Evolutionary conservation across 2,797 vertebrate species (phyloP), one percentile per base, ranked within the genome.

Genomic region (Craterocephalus amniculus): DNA sequence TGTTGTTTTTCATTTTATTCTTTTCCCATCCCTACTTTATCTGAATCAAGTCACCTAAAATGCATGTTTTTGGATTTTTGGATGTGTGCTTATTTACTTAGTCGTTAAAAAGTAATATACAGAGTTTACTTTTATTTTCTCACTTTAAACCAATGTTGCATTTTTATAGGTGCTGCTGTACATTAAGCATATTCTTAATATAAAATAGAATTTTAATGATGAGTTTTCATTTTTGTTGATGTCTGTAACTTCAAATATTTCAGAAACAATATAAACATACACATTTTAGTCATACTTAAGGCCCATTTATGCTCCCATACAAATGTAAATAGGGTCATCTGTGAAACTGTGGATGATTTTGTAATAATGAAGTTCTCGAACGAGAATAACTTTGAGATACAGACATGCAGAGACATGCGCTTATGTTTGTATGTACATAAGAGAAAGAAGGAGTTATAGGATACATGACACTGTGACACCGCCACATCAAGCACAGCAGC

Each of bases 401-500:
- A 32, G 32, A 26, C 11, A 78, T 45, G 66, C 43, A 49, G 45
- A 59, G 34, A 38, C 35, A 52, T 60, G 29, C 58, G 24, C 67
- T 11, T 59, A 31, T 6, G 49, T 51, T 29, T 24, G 60, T 32
- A 48, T 64, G 38, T 43, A 32, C 26, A 12, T 11, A 49, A 24
- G 55, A 38, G 48, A 32, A 38, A 63, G 56, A 26, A 38, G n/a
- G 5, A 43, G 67, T 20, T 10, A 3, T 48, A 64, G 2, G 43
- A 48, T 48, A 56, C 67, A 56, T 69, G 63, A 77, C 63, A 66
- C 65, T 79, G 67, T 79, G 80, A 75, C 68, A 20, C 24, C 29
- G 51, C 62, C 68, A 78, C 43, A 83, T 80, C 59, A 80, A 83
- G 58, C 79, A 78, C 24, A n/a, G 56, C 20, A 65, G 66, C 67